A percentile compares a stretch with the other conserved stretches of the same genome.
Conservation (phyloP, 2,797 vertebrate species). For the Gymnoscopelus braueri region DNA sequence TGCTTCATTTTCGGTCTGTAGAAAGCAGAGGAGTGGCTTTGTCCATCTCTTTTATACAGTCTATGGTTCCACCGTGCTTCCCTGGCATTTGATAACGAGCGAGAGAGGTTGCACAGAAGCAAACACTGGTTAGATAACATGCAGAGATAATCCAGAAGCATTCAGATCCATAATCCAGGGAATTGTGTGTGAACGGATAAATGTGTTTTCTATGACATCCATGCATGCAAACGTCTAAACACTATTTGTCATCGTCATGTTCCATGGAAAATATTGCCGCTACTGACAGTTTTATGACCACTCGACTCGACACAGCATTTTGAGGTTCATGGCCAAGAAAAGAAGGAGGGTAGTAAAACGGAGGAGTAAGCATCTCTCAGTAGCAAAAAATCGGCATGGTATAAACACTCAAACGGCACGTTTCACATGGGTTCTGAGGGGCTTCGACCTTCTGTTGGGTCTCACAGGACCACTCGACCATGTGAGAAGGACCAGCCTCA, state of each 20-base stretch:
- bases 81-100: not conserved
- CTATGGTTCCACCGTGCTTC: not conserved
- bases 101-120: too few relatives aligned
- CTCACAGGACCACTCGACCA: not conserved
- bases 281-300: conserved; percentile 70
- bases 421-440: not conserved
- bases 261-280: conserved; percentile 65
- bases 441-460: not conserved
- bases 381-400: not conserved
- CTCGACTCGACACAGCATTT: conserved; percentile 70
- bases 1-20: too few relatives aligned
- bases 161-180: not conserved
- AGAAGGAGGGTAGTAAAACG: conserved; percentile 65
- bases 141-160: too few relatives aligned
- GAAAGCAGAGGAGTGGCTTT: too few relatives aligned
- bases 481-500: not conserved
- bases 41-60: not conserved
- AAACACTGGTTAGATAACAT: not conserved
- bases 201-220: conserved; percentile 57
- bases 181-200: not conserved
- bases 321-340: conserved; percentile 54
- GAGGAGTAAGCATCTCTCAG: not conserved
- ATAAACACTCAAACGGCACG: conserved; percentile 15
- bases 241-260: conserved; percentile 61
- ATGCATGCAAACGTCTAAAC: conserved; percentile 50